Conservation (phyloP, 2,797 vertebrate species). For the Lithobates sylvaticus region DNA sequence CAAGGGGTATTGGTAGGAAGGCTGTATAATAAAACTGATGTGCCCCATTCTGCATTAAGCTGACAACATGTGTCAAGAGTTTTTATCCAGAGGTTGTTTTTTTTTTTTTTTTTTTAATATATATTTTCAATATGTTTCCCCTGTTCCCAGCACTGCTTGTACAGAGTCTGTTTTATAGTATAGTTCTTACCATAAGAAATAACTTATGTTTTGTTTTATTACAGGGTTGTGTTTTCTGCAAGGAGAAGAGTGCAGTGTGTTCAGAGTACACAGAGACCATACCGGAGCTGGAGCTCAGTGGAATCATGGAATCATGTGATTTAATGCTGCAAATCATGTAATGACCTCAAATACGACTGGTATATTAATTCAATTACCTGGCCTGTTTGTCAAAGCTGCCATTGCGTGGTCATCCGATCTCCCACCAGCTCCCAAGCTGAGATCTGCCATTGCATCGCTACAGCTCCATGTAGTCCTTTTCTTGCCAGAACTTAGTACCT, state of each 20-base stretch:
- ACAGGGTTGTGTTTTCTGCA: conserved; percentile 79
- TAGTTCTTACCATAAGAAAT: no score
- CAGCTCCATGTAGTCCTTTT: not conserved
- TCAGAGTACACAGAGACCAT: conserved; percentile 76
- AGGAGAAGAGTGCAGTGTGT: conserved; percentile 70
- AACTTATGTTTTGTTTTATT: conserved; percentile 17
- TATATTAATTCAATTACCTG: not conserved
- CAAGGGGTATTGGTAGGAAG: no score
- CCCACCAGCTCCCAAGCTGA: not conserved
- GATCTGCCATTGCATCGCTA: no score
- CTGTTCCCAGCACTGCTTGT: no score
- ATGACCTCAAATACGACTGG: not conserved
- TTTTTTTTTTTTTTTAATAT: no score
- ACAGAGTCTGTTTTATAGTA: no score
- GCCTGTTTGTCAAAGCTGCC: not conserved
- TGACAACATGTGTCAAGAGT: no score
- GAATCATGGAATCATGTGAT: conserved; percentile 74
- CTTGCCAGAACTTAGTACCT: no score
- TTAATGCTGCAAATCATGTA: conserved; percentile 47
- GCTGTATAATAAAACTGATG: no score
- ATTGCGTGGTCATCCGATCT: not conserved
- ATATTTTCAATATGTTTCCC: no score
- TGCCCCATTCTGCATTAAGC: no score
- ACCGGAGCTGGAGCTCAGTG: conserved; percentile 81
- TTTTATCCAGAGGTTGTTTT: no score